These are phyloP conservation scores for Lasioglossum calceatum DNA, from an alignment of 2,888 invertebrate genomes.

Conservation along the genomic window DNA sequence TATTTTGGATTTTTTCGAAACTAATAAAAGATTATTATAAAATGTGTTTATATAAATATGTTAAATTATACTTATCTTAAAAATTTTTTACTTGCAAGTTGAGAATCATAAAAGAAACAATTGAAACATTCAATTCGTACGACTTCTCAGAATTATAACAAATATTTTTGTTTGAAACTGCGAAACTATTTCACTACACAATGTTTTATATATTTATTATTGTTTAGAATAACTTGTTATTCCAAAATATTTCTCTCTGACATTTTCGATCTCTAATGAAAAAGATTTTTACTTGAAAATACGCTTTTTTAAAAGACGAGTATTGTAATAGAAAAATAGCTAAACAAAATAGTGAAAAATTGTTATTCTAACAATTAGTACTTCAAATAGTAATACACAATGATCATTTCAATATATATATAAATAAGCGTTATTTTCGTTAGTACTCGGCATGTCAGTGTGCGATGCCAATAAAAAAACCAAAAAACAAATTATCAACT, in stretches of 20 bases:
- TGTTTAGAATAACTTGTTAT: not conserved
- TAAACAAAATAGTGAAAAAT: slow-evolving; percentile 3
- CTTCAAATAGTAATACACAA: not conserved
- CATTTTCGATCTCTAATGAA: not conserved
- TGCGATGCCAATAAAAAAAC: slow-evolving; percentile 25
- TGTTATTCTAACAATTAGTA: slow-evolving; percentile 18
- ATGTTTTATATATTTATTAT: not conserved
- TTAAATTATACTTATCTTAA: not conserved
- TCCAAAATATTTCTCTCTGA: slow-evolving; percentile 28
- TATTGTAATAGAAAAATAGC: not conserved
- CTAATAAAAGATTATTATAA: not conserved
- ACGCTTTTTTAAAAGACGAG: not conserved
- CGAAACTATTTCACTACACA: not conserved
- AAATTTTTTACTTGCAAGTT: not conserved
- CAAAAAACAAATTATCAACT: slow-evolving; percentile 31
- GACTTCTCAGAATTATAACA: not conserved
- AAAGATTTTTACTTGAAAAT: not conserved
- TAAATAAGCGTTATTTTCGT: slow-evolving; percentile 17
- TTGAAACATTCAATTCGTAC: not conserved
- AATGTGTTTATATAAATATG: not conserved
- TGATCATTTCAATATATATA: not conserved
- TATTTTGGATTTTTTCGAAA: not conserved
- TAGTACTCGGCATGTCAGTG: slow-evolving; percentile 25
- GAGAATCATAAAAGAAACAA: not conserved
- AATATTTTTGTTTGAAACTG: not conserved